Evolutionary conservation across 2,797 vertebrate species (phyloP).

Genomic region (Takifugu ocellatus): DNA sequence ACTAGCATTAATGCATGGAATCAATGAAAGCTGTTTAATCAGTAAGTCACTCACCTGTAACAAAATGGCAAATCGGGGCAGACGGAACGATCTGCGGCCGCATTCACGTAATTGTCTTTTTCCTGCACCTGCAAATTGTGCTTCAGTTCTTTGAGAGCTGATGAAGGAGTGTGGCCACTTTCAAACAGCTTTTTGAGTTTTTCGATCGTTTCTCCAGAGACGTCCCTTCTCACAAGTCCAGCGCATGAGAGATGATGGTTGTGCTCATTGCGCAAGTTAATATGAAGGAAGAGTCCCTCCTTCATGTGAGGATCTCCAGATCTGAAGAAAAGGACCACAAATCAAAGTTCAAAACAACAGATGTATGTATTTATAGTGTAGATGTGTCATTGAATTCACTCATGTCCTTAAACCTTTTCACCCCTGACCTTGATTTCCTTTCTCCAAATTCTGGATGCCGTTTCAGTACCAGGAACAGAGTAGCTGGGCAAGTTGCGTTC

Average conservation of each 20-base stretch:
- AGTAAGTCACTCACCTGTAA: conserved; percentile 2
- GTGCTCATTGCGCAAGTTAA: conserved; percentile 7
- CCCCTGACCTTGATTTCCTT: conserved; percentile 6
- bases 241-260: not conserved
- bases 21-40: not conserved
- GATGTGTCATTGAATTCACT: not conserved
- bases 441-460: conserved; percentile 5
- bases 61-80: conserved; percentile 15
- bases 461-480: conserved; percentile 13
- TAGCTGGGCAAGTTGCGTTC: conserved; percentile 23
- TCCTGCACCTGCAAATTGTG: not conserved
- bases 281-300: conserved; percentile 6
- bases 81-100: conserved; percentile 1
- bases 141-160: conserved; percentile 4
- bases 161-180: conserved; percentile 6
- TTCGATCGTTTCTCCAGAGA: conserved; percentile 3
- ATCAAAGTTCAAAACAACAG: not conserved
- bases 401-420: not conserved
- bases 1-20: not conserved
- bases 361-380: too few species aligned
- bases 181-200: conserved; percentile 13
- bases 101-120: conserved; percentile 1
- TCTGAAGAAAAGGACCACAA: not conserved
- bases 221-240: not conserved
- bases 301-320: conserved; percentile 14